These are phyloP conservation scores for Drosophila guanche DNA, from an alignment of 1,140 invertebrate genomes.

Conservation along the genomic window DNA sequence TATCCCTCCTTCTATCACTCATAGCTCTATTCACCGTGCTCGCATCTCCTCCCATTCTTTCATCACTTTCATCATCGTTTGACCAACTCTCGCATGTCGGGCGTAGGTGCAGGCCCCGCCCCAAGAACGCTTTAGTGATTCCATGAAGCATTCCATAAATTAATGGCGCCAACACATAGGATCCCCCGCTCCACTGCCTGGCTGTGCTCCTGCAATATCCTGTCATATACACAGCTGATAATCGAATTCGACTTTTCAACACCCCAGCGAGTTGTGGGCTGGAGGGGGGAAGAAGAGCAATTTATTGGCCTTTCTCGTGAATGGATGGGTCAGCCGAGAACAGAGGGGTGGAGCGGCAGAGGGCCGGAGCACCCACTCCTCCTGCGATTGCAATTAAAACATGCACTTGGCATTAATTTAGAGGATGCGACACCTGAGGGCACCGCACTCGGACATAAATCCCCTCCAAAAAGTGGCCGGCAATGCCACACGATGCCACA, in stretches of 20 bases:
- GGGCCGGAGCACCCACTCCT: conserved; percentile 42
- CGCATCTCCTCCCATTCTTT: too few species aligned
- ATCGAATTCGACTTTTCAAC: conserved; percentile 55
- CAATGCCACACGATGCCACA: conserved; percentile 8
- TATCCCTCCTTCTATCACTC: too few species aligned
- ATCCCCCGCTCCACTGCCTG: background rate
- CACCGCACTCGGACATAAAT: conserved; percentile 60
- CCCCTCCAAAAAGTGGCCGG: conserved; percentile 54
- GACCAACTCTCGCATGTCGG: too few species aligned
- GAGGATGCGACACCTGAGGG: conserved; percentile 63
- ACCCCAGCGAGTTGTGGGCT: conserved; percentile 48
- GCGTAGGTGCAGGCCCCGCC: too few species aligned
- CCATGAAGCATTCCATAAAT: conserved; percentile 14
- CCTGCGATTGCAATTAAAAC: conserved; percentile 66
- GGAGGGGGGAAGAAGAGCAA: conserved; percentile 18
- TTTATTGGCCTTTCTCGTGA: conserved; percentile 59
- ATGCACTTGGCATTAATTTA: conserved; percentile 76
- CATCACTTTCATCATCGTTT: too few species aligned
- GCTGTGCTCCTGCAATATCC: conserved; percentile 4
- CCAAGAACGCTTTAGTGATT: background rate
- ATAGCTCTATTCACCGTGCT: too few species aligned
- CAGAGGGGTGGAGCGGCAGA: conserved; percentile 3
- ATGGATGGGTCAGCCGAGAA: conserved; percentile 29
- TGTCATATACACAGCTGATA: conserved; percentile 44
- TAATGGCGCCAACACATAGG: background rate